Percentiles rank a stretch among this genome's conserved stretches.
These are phyloP conservation scores for Lordiphosa stackelbergi DNA, from an alignment of 1,140 invertebrate species.

Conservation along the genomic window DNA sequence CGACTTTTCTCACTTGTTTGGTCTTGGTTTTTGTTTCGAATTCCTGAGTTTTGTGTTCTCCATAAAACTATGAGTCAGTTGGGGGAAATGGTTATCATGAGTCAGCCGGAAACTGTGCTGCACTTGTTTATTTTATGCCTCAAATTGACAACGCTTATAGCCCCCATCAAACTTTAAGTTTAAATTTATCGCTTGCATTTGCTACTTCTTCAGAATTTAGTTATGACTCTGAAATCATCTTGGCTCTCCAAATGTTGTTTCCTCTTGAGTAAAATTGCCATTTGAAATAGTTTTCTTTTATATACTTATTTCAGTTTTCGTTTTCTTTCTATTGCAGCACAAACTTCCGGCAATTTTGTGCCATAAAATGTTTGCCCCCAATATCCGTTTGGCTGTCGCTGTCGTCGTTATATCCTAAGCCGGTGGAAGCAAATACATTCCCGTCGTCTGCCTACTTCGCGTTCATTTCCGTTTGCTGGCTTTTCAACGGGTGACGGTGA, in stretches of 20 bases:
- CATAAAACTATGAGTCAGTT: too few relatives aligned
- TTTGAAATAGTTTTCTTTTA: constrained; percentile 20
- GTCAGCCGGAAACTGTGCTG: too few relatives aligned
- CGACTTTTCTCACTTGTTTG: too few relatives aligned
- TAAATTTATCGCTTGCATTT: too few relatives aligned
- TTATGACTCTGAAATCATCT: too few relatives aligned
- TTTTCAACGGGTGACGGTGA: constrained; percentile 39
- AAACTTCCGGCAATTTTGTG: constrained; percentile 61
- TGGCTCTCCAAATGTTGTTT: not conserved
- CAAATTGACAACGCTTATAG: too few relatives aligned
- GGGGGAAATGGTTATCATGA: too few relatives aligned
- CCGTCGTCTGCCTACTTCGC: constrained; percentile 3
- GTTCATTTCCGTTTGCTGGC: constrained; percentile 41
- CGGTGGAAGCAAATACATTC: constrained; percentile 4
- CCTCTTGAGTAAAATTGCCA: not conserved
- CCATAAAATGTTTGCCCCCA: constrained; percentile 70
- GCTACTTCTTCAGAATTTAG: too few relatives aligned
- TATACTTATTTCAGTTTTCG: constrained; percentile 14
- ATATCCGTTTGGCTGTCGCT: constrained; percentile 50
- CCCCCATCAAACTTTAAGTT: too few relatives aligned
- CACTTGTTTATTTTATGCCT: too few relatives aligned
- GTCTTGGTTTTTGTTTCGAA: too few relatives aligned
- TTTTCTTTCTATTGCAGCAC: constrained; percentile 37
- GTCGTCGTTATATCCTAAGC: constrained; percentile 12
- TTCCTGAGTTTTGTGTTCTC: too few relatives aligned